phyloP scores from a whole-genome alignment of 2,888 invertebrate species.

The Himalopsyche tibetana region DNA sequence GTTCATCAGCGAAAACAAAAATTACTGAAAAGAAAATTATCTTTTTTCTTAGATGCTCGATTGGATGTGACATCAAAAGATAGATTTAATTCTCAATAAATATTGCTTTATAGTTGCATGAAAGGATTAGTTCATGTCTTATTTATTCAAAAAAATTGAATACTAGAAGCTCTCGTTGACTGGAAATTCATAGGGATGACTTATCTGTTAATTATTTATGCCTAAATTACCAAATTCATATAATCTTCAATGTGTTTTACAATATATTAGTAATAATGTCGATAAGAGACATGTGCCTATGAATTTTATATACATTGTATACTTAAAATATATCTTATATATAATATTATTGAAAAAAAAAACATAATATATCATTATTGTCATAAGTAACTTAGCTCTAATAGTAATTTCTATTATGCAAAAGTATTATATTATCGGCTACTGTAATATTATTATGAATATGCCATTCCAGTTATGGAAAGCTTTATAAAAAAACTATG shows the following conservation, averaged over 20 bases:
- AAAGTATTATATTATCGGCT: slow-evolving; percentile 31
- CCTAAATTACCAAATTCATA: background rate
- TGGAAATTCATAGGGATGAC: too few relatives aligned
- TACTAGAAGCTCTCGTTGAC: too few relatives aligned
- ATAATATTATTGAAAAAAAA: slow-evolving; percentile 11
- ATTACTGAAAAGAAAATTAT: too few relatives aligned
- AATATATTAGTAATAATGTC: slow-evolving; percentile 12
- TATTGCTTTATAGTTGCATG: too few relatives aligned
- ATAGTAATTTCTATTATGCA: background rate
- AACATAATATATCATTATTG: slow-evolving; percentile 4
- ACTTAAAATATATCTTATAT: slow-evolving; percentile 55
- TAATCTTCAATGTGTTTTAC: background rate
- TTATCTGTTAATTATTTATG: background rate
- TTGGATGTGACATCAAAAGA: too few relatives aligned
- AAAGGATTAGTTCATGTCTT: too few relatives aligned
- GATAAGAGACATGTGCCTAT: slow-evolving; percentile 51
- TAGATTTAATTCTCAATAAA: too few relatives aligned
- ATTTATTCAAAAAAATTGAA: too few relatives aligned
- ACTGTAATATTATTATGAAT: slow-evolving; percentile 37
- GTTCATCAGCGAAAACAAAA: too few relatives aligned
- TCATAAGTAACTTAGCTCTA: background rate
- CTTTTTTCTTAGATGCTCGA: too few relatives aligned
- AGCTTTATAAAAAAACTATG: slow-evolving; percentile 18
- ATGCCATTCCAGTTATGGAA: slow-evolving; percentile 14
- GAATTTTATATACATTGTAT: slow-evolving; percentile 52